Evolutionary conservation across 2,113 vertebrate species (phyloP), one percentile per base, ranked within the genome.

Genomic region (Pungitius pungitius): DNA sequence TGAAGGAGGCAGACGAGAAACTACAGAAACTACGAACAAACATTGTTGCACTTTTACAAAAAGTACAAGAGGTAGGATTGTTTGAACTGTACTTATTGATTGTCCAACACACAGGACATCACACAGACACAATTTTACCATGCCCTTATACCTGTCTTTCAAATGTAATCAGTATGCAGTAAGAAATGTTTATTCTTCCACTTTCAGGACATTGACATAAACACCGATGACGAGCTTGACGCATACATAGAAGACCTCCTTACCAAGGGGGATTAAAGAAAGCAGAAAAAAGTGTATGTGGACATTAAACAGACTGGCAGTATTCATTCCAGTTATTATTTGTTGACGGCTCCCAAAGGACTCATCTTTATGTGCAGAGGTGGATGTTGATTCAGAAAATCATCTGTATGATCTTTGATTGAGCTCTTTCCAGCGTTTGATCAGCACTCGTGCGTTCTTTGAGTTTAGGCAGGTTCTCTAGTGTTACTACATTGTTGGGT

Each of bases 211-310:
- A 98, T 99, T 77, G 98, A 99, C 89, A 98, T 99, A 89, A 99
- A 97, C 89, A 98, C 96, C 55, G 97, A 99, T 61, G 98, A 99
- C 42, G 98, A 99, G 80, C 93, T 99, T 84, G 98, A 99, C 67
- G 97, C 98, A 4, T 99, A 99, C 87, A 99, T 99, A 1, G 98
- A 99, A 72, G 98, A 99, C 87, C 92, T 99, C 82, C 97, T 99
- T 74, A 97, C 96, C 40, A 97, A 98, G 91, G 98, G 97, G 71
- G 98, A 99, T 73, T 93, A 79, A 87, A 80, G 57, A 69, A 69
- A 56, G 82, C 20, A 18, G 18, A 55, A 18, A 24, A 37, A 26
- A 70, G 49, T 72, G 27, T 22, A 81, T 42, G 24, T 79, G 35
- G 45, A 74, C 56, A 85, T 59, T 24, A 54, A 73, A 82, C 27